Conservation (phyloP, 2,797 vertebrate species). For the Anabacerthia variegaticeps region DNA sequence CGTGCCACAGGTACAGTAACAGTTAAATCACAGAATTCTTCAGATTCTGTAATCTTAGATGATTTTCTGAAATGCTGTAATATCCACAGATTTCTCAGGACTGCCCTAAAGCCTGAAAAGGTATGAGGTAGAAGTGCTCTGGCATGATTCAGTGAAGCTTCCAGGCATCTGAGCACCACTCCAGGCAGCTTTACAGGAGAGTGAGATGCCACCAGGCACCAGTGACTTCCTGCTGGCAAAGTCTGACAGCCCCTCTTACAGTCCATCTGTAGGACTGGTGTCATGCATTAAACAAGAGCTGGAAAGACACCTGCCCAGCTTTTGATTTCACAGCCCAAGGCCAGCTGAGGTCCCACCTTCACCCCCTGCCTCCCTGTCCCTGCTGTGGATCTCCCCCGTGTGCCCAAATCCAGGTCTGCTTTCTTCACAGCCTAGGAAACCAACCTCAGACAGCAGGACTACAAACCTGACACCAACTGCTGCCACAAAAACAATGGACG, state of each 20-base stretch:
- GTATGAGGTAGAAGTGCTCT: background rate
- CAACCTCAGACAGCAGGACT: background rate
- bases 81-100: background rate
- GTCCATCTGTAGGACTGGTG: background rate
- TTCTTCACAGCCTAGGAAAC: background rate
- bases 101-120: background rate
- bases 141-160: background rate
- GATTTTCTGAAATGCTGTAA: background rate
- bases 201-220: background rate
- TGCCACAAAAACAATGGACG: background rate
- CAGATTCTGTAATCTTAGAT: background rate
- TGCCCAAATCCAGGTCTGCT: background rate
- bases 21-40: background rate
- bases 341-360: background rate
- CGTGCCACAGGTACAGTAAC: background rate
- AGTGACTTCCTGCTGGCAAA: background rate
- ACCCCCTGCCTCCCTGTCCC: background rate
- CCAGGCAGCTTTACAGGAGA: background rate
- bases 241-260: background rate
- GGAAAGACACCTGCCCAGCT: background rate
- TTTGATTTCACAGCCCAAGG: background rate
- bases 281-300: rapidly evolving
- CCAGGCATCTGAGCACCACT: background rate
- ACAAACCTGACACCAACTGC: background rate
- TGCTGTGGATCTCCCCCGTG: rapidly evolving